Percentiles rank a stretch among this genome's conserved stretches.
phyloP scores from a whole-genome alignment of 2,888 invertebrate species.

The Hyles lineata region DNA sequence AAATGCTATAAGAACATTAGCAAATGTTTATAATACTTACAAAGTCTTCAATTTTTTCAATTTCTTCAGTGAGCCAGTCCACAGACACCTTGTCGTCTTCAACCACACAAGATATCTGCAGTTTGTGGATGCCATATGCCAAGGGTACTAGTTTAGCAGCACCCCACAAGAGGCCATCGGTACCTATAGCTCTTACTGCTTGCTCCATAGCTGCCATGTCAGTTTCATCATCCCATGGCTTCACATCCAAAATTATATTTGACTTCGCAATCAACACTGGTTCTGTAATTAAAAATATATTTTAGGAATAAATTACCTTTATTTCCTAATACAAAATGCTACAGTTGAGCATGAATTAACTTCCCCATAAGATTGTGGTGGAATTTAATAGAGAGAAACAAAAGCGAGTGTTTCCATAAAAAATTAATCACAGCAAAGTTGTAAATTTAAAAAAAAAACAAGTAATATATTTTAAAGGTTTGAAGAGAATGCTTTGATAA shows the following conservation, averaged over 20 bases:
- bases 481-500: background rate
- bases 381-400: too few relatives aligned
- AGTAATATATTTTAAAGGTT: too few relatives aligned
- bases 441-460: too few relatives aligned
- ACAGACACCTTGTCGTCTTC: conserved; percentile 98
- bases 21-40: conserved; percentile 76
- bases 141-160: conserved; percentile 95
- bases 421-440: too few relatives aligned
- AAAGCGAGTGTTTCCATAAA: too few relatives aligned
- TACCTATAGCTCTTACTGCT: conserved; percentile 89
- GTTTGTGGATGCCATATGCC: conserved; percentile 96
- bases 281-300: conserved; percentile 81
- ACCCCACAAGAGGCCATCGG: conserved; percentile 97
- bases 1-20: too few relatives aligned
- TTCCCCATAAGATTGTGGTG: too few relatives aligned
- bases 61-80: conserved; percentile 94
- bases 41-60: conserved; percentile 92
- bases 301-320: background rate
- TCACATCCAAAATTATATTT: conserved; percentile 96
- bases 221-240: conserved; percentile 97
- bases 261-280: conserved; percentile 96
- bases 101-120: conserved; percentile 96
- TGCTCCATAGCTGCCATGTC: conserved; percentile 94
- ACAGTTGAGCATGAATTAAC: too few relatives aligned
- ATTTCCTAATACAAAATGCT: too few relatives aligned